Base-by-base conservation (phyloP, 2,113 vertebrate species). In the Microcebus murinus region DNA sequence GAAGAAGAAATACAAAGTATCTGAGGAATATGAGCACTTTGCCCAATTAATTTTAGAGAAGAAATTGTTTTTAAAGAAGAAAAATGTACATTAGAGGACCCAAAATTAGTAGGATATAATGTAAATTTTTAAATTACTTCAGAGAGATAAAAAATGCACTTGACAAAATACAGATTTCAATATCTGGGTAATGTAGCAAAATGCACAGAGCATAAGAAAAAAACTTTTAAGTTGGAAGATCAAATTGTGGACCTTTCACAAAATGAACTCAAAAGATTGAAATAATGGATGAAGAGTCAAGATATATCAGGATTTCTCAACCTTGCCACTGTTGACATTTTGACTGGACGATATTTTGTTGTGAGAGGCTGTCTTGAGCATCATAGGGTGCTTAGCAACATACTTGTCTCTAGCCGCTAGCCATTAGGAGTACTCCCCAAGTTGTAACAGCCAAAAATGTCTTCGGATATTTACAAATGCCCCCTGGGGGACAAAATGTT, bases 401-500 rank as follows among this genome's bases (percentile, higher is more conserved):
- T 68, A 36, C 6, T 8, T 8, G 39, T 67, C 31, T 87, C 39
- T 29, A 82, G 1, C 2, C 12, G 57, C 3, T 63, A 50, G 3
- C 71, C 25, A 29, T 8, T 27, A 81, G 21, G 29, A 70, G 21
- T 48, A 67, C 14, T 31, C 4, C 20, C n/a, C 3, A 63, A 39
- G n/a, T 55, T 89, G 2, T 36, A 15, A 85, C 25, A 80, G 50
- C 36, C n/a, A 55, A 63, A 87, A 45, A 36, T 65, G 23, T 85
- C 34, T 94, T 77, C 23, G 50, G 31, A 50, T 14, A 82, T 77
- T 95, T 59, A 34, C 55, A 79, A 87, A 73, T 52, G 15, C 48
- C 11, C 31, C 31, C 8, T 21, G 5, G 4, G 0, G 0, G 4
- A n/a, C 21, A 55, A 61, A 55, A 68, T 10, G 11, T 3, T 17